Conservation (phyloP, 2,797 vertebrate genomes). For the Coregonus sp. region DNA sequence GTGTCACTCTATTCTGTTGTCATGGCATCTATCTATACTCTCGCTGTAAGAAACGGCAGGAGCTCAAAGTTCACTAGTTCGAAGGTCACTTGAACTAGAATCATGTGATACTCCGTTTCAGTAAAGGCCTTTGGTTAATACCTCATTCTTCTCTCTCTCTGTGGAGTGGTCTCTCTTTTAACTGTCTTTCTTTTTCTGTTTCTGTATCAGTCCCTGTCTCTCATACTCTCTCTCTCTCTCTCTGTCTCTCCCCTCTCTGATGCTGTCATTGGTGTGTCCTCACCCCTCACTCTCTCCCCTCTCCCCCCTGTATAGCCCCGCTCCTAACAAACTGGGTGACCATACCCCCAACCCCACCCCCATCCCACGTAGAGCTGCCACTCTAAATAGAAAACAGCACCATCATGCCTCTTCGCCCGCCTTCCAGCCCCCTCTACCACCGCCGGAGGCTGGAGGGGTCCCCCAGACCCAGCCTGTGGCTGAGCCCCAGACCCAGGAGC, state of each 20-base stretch:
- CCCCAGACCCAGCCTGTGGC: slow-evolving; percentile 52
- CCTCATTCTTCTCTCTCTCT: background rate
- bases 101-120: slow-evolving; percentile 30
- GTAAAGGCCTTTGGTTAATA: background rate
- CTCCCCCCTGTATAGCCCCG: slow-evolving; percentile 81
- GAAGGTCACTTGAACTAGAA: slow-evolving; percentile 39
- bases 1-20: slow-evolving; percentile 58
- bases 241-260: slow-evolving; percentile 26
- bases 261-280: slow-evolving; percentile 43
- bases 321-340: slow-evolving; percentile 88
- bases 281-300: slow-evolving; percentile 78
- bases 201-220: background rate
- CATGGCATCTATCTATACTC: slow-evolving; percentile 44
- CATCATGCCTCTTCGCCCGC: slow-evolving; percentile 81
- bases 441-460: slow-evolving; percentile 75
- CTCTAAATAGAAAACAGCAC: slow-evolving; percentile 92
- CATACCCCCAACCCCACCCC: slow-evolving; percentile 81
- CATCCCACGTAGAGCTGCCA: slow-evolving; percentile 83
- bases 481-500: slow-evolving; percentile 64
- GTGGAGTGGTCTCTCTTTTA: background rate
- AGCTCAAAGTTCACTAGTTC: slow-evolving; percentile 38
- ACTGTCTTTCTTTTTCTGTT: background rate
- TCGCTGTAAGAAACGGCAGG: slow-evolving; percentile 41
- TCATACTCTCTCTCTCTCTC: slow-evolving; percentile 1
- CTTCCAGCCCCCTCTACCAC: slow-evolving; percentile 88